Conservation (phyloP, 2,888 invertebrate species). For the Platypus cylindrus region DNA sequence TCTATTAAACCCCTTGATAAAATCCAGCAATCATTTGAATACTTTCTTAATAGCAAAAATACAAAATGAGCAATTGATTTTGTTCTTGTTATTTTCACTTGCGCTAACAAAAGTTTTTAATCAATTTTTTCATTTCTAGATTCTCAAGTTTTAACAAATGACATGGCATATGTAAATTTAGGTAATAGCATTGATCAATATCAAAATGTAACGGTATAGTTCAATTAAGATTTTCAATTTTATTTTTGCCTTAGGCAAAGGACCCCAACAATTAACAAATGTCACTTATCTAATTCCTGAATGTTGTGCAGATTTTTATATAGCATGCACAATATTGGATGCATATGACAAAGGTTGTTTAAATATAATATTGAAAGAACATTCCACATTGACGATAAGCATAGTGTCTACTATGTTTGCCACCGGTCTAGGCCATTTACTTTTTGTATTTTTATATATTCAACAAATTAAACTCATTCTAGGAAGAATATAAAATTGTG, state of each 20-base stretch:
- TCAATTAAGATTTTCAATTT: too few species aligned
- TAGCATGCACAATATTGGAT: conserved; percentile 5
- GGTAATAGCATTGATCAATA: background rate
- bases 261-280: conserved; percentile 1
- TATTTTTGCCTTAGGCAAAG: too few species aligned
- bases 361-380: conserved; percentile 2
- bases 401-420: too few species aligned
- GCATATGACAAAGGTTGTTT: conserved; percentile 5
- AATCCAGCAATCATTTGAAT: too few species aligned
- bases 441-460: background rate
- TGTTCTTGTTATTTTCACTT: too few species aligned
- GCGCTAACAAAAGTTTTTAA: too few species aligned
- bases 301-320: conserved; percentile 3
- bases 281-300: conserved; percentile 7
- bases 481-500: background rate
- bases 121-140: background rate
- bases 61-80: too few species aligned
- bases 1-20: too few species aligned
- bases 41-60: too few species aligned
- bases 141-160: background rate
- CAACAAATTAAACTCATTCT: background rate
- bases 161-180: conserved; percentile 1
- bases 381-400: conserved; percentile 3
- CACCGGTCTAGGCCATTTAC: too few species aligned
- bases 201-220: background rate